Conservation (phyloP, 37 sponge, comb jelly and placozoan species). For the Theonella swinhoei region DNA sequence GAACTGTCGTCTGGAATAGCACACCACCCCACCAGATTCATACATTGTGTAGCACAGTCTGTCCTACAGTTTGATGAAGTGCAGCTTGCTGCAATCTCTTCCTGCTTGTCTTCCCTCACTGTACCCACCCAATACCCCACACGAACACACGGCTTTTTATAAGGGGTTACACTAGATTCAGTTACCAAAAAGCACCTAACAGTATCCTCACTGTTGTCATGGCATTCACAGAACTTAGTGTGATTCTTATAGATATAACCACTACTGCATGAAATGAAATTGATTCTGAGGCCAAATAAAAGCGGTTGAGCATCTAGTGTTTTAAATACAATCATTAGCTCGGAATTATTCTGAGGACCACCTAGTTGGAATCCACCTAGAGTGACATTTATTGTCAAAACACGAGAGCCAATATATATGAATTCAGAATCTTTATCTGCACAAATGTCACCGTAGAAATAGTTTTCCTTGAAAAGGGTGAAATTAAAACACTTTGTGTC, state of each 20-base stretch:
- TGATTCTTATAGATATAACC: not conserved
- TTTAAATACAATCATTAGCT: not conserved
- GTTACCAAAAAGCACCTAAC: not conserved
- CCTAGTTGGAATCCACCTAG: slow-evolving; percentile 5
- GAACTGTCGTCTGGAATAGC: not conserved
- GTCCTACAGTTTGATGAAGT: not conserved
- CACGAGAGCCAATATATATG: not conserved
- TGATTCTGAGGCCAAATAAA: not conserved
- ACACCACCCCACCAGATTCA: slow-evolving; percentile 1
- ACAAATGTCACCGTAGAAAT: not conserved
- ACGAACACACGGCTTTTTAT: not conserved
- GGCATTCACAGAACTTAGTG: not conserved
- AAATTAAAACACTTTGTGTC: not conserved
- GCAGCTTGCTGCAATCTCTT: not conserved
- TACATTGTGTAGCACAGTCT: not conserved
- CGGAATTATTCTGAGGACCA: not conserved
- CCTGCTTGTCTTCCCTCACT: not conserved
- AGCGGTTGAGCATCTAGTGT: not conserved
- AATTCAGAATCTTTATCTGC: not conserved
- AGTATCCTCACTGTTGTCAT: not conserved
- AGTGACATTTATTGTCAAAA: not conserved
- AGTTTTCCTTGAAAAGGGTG: not conserved
- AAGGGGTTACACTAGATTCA: not conserved
- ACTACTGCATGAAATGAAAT: not conserved
- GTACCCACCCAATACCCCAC: not conserved